Conservation (phyloP, 2,113 vertebrate species). For the Peucedramus taeniatus region DNA sequence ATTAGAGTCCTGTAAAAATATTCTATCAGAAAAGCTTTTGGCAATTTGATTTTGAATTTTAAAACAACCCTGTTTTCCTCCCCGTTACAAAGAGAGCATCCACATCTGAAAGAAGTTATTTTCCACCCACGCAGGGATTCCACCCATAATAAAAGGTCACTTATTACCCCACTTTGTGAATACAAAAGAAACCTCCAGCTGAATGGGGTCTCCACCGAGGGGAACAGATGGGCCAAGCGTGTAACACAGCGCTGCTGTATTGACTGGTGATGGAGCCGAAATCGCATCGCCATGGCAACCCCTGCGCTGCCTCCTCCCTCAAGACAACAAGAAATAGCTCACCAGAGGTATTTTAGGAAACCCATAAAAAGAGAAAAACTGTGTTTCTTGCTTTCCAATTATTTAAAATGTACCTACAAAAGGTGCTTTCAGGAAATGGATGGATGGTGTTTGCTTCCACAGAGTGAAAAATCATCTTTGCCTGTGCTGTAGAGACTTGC, state of each 20-base stretch:
- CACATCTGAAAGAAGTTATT: neutral
- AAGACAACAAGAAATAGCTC: slow-evolving; percentile 39
- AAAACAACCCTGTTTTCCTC: neutral
- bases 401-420: slow-evolving; percentile 1
- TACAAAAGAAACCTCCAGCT: slow-evolving; percentile 45
- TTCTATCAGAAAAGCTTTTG: neutral
- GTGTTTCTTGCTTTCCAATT: neutral
- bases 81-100: neutral
- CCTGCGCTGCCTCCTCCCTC: slow-evolving; percentile 23
- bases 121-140: neutral
- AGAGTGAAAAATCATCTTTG: neutral
- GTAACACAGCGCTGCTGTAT: neutral
- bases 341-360: slow-evolving; percentile 51
- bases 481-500: neutral
- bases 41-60: neutral
- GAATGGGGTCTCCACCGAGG: slow-evolving; percentile 33
- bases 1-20: neutral
- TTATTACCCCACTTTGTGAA: neutral
- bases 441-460: neutral
- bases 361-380: neutral
- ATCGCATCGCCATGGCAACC: slow-evolving; percentile 30
- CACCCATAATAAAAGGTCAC: slow-evolving; percentile 1
- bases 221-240: slow-evolving; percentile 50
- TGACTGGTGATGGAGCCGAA: slow-evolving; percentile 46
- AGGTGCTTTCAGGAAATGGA: neutral